Evolutionary conservation across 2,888 invertebrate genomes (phyloP), one percentile per base, ranked within the genome.

Genomic region (Drosophila melanosoma): DNA sequence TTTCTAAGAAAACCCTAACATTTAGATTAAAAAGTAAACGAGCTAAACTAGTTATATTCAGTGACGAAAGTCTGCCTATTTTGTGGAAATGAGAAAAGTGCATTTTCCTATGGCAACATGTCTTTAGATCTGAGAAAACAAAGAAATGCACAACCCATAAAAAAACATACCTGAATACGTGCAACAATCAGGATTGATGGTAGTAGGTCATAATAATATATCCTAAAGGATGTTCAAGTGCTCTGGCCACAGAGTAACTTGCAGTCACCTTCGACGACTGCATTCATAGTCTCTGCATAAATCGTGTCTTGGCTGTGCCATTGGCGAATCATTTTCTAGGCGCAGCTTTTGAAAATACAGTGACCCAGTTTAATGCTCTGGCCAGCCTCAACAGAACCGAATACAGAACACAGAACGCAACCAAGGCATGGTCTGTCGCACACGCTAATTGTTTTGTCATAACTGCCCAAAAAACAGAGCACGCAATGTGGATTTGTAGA

Each of bases 331-430:
- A 29, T 78, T 87, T 83, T 80, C 72, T 84, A 84, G 87, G 84
- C 76, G 87, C 87, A 85, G 87, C 83, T 81, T 71, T 85, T 84
- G 75, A 82, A 87, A 85, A 87, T 87, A 73, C 88, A 81, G 76
- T 85, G 85, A 85, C 85, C 85, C 83, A 85, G 85, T 85, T 85
- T 65, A 73, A 74, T 70, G 61, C 63, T 35, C 54, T 53, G 76
- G 60, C 70, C 71, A 67, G 69, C 60, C 68, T 53, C 51, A 35
- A 29, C 53, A 51, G 52, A 62, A 60, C 62, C 54, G 35, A 57
- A 51, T 32, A 57, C 74, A 51, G 45, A 69, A 26, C 23, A 11
- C n/a, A 26, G 36, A 54, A n/a, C 38, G 15, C 53, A 53, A 48
- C 68, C 66, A 40, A 53, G 69, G 64, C 81, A 85, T 69, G 88